Evolutionary conservation across 2,113 vertebrate genomes (phyloP).

Genomic region (Amphilophus citrinellus): DNA sequence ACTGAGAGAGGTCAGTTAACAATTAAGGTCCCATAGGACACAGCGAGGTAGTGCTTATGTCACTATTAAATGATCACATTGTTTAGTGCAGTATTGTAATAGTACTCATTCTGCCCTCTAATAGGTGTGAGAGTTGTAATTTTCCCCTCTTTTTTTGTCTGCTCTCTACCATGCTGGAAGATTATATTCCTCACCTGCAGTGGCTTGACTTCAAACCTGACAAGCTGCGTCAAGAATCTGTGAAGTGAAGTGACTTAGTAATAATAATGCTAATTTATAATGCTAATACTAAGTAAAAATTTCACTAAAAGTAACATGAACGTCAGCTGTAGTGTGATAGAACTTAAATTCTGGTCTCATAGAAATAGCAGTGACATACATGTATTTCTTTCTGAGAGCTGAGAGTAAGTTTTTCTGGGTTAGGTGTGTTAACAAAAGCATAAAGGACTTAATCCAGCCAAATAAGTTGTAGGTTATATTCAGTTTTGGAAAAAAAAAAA

Average conservation of each 20-base stretch:
- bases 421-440: not conserved
- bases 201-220: slow-evolving; percentile 14
- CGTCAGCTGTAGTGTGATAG: not conserved
- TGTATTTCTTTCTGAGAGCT: not conserved
- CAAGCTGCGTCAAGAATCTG: not conserved
- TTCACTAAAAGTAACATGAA: not conserved
- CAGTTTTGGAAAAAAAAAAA: too few species aligned
- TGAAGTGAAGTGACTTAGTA: not conserved
- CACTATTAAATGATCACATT: slow-evolving; percentile 41
- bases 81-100: slow-evolving; percentile 52
- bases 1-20: not conserved
- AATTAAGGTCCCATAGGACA: not conserved
- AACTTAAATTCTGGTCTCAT: slow-evolving; percentile 1
- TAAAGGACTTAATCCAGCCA: not conserved
- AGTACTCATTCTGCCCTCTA: slow-evolving; percentile 41
- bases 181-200: slow-evolving; percentile 19
- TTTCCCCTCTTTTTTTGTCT: slow-evolving; percentile 24
- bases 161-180: slow-evolving; percentile 14
- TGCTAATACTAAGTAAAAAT: not conserved
- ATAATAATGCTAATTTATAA: not conserved
- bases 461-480: accelerated
- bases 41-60: slow-evolving; percentile 4
- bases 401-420: not conserved
- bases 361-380: not conserved
- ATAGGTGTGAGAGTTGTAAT: slow-evolving; percentile 46